Evolutionary conservation across 2,888 invertebrate species (phyloP).

Genomic region (Cremastinae sp.): DNA sequence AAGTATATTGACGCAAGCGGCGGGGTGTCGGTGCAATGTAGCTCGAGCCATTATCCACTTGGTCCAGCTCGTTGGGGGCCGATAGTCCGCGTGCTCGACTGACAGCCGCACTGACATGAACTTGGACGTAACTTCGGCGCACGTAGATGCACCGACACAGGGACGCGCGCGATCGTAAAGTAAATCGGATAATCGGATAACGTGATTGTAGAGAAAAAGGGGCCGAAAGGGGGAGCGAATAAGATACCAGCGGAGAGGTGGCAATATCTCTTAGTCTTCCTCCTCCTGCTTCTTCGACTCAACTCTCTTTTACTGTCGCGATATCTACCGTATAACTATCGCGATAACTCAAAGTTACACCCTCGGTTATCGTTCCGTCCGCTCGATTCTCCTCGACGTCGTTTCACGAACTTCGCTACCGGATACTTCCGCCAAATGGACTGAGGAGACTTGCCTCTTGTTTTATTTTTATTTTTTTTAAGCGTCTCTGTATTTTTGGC

Average conservation of each 20-base stretch:
- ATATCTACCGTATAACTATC: slow-evolving; percentile 41
- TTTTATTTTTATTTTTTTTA: too few species aligned
- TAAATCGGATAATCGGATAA: slow-evolving; percentile 73
- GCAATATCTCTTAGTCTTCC: background rate
- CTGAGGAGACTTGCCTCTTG: background rate
- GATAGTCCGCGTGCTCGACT: slow-evolving; percentile 24
- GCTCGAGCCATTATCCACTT: slow-evolving; percentile 61
- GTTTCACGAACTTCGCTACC: background rate
- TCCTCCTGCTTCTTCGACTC: slow-evolving; percentile 3
- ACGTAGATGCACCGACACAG: too few species aligned
- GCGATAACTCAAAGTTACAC: slow-evolving; percentile 63
- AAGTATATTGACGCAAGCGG: background rate
- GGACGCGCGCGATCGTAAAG: slow-evolving; percentile 63
- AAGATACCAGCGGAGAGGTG: background rate
- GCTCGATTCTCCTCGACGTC: background rate
- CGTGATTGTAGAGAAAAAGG: slow-evolving; percentile 46
- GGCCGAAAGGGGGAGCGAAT: slow-evolving; percentile 15
- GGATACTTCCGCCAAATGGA: slow-evolving; percentile 11
- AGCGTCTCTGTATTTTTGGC: too few species aligned
- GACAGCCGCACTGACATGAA: slow-evolving; percentile 43
- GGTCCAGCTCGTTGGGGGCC: slow-evolving; percentile 20
- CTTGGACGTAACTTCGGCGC: slow-evolving; percentile 28
- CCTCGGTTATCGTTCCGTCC: slow-evolving; percentile 22
- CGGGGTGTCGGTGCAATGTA: background rate
- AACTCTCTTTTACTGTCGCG: slow-evolving; percentile 13